These are phyloP conservation scores for Meliscaeva auricollis DNA, from an alignment of 2,888 invertebrate species.

Conservation along the genomic window DNA sequence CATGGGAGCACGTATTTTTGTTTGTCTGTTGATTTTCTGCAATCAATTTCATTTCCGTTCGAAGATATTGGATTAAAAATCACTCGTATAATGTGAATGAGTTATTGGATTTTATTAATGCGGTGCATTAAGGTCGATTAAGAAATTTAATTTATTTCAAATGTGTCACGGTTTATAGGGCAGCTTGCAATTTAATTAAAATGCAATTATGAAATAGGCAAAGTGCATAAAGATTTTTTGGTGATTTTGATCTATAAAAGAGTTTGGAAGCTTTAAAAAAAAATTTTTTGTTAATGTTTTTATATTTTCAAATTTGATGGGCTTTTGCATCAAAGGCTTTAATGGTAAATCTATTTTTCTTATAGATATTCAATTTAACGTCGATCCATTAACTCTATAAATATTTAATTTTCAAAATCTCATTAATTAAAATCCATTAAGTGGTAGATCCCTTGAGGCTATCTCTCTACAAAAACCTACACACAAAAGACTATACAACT, in stretches of 20 bases:
- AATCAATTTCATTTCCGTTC: slow-evolving; percentile 48
- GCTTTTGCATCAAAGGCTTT: no score
- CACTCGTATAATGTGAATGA: slow-evolving; percentile 18
- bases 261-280: no score
- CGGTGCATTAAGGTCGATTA: slow-evolving; percentile 11
- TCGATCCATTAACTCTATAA: neutral
- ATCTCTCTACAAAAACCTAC: neutral
- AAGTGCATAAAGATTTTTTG: no score
- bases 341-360: neutral
- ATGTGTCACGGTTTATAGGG: neutral
- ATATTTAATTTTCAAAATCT: slow-evolving; percentile 17
- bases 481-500: neutral
- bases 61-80: slow-evolving; percentile 48
- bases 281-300: no score
- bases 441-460: slow-evolving; percentile 2
- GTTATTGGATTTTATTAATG: slow-evolving; percentile 14
- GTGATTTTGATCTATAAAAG: no score
- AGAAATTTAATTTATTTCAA: neutral
- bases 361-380: neutral
- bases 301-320: no score
- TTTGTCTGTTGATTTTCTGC: slow-evolving; percentile 52
- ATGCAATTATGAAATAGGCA: no score
- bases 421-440: slow-evolving; percentile 29
- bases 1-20: neutral
- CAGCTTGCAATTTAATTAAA: neutral